Base-by-base conservation (phyloP, 1,140 invertebrate genomes). In the Tetragonula clypearis region DNA sequence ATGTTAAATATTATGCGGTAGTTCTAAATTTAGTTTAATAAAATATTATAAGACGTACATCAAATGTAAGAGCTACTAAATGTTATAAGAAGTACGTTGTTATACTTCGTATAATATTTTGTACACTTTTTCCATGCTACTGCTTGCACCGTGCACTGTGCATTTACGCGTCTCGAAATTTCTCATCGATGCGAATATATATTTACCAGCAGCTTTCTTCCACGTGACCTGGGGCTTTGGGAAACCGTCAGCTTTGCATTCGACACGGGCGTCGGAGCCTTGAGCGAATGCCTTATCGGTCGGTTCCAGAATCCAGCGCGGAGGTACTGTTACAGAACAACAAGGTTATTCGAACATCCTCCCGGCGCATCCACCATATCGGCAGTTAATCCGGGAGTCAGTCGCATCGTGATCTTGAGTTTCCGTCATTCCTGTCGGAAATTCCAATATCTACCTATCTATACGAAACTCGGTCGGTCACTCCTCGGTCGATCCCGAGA, bases 201-300 rank as follows among this genome's bases (percentile, higher is more conserved):
- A 92, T 93, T 94, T 96, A 98, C 98, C 98, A 96, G 98, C 97
- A 93, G 98, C 98, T 96, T 98, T 98, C 95, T 99, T 99, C 99
- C 99, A 99, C 87, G 97, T 98, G 23, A 99, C 97, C 92, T 97
- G 96, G 77, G 98, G 98, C 95, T 97, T 97, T 53, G 98, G 99
- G 95, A 98, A 99, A 86, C 99, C 98, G 95, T 98, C 98, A 92
- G 98, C 98, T 96, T 98, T 98, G 95, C 98, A 99, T 96, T 99
- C 98, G 89, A 99, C 97, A 93, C 98, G 97, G 82, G 98, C 98
- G 94, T 98, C 97, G 89, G 98, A 98, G 77, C 98, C 98, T 95
- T 99, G 97, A 90, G 98, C 98, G 95, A 99, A 99, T 93, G 98
- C 98, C 95, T 99, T 98, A 93, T 99, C 98, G 91, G 98, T 98